phyloP scores from a whole-genome alignment of 1,140 invertebrate species.

The Tetramorium alpestre region DNA sequence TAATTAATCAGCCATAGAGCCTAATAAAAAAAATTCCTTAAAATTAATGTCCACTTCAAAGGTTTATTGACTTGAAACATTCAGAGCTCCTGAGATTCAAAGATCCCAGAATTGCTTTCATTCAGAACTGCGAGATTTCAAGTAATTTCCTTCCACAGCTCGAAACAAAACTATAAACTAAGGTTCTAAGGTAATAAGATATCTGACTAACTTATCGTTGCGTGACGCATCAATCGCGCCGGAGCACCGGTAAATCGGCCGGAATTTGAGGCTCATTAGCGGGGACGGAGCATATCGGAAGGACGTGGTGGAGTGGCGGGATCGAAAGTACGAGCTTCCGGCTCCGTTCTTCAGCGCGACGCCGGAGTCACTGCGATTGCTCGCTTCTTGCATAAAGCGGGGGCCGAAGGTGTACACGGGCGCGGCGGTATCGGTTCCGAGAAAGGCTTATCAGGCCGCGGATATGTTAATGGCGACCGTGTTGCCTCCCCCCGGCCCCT shows the following conservation, averaged over 20 bases:
- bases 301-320: neutral
- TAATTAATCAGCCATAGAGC: no score
- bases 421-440: conserved; percentile 82
- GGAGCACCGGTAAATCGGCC: conserved; percentile 23
- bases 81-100: neutral
- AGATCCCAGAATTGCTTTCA: neutral
- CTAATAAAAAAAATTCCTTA: neutral
- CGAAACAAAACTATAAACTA: neutral
- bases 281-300: conserved; percentile 30
- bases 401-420: conserved; percentile 70
- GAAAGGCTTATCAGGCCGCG: conserved; percentile 83
- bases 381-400: conserved; percentile 74
- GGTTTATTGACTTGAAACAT: neutral
- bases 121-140: neutral
- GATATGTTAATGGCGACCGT: conserved; percentile 85
- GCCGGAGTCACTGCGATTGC: conserved; percentile 47
- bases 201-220: conserved; percentile 22
- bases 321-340: conserved; percentile 67
- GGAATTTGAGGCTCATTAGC: conserved; percentile 54
- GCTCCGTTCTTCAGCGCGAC: conserved; percentile 67
- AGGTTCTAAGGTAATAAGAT: neutral
- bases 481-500: conserved; percentile 71
- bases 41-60: neutral
- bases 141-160: neutral
- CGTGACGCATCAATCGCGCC: conserved; percentile 15